phyloP scores from a whole-genome alignment of 2,113 vertebrate genomes.

The Apodemus speciosus region DNA sequence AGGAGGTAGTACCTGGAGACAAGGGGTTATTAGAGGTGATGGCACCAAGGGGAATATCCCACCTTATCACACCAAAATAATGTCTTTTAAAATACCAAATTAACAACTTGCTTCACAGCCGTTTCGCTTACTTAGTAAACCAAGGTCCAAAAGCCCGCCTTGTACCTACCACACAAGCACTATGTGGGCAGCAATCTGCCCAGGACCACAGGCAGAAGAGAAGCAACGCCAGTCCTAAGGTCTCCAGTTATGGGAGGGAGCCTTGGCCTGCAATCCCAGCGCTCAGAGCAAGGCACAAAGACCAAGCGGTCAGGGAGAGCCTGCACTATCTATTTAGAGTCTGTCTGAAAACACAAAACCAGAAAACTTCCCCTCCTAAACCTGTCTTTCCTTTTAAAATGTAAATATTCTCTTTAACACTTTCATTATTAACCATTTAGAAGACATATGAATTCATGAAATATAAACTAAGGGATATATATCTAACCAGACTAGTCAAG shows the following conservation, averaged over 20 bases:
- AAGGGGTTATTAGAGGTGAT: neutral
- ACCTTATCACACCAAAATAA: neutral
- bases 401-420: neutral
- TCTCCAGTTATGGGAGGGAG: neutral
- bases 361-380: neutral
- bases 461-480: neutral
- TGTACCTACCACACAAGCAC: neutral
- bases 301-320: neutral
- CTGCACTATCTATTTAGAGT: neutral
- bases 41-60: neutral
- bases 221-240: neutral
- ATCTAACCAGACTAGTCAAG: neutral
- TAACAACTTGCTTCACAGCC: neutral
- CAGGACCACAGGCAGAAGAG: neutral
- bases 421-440: neutral
- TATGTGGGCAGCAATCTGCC: neutral
- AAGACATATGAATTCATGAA: neutral
- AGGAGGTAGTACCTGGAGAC: neutral
- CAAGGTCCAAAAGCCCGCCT: neutral
- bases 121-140: neutral
- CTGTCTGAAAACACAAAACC: neutral
- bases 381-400: neutral
- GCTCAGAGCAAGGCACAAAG: neutral
- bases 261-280: neutral
- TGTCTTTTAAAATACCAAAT: neutral